Conservation (phyloP, 2,888 invertebrate species). For the Ctena decussata region DNA sequence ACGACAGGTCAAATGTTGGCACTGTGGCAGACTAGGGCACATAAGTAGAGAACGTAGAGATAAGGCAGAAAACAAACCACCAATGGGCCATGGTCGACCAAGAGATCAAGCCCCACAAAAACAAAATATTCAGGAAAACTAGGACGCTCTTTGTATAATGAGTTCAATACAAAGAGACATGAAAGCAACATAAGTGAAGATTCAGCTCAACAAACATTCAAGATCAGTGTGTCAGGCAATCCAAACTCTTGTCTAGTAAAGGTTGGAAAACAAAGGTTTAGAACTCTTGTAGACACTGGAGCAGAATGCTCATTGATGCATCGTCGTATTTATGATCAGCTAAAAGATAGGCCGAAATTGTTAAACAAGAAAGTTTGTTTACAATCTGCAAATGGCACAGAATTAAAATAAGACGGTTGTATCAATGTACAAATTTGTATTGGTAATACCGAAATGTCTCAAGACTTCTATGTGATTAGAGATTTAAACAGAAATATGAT, state of each 20-base stretch:
- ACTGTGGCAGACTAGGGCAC: conserved; percentile 7
- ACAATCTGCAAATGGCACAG: conserved; percentile 13
- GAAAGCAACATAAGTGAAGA: background rate
- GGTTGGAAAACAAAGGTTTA: conserved; percentile 22
- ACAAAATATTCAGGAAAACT: conserved; percentile 24
- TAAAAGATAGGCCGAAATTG: conserved; percentile 27
- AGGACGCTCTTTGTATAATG: conserved; percentile 10
- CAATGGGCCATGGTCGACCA: background rate
- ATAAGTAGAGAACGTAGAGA: background rate
- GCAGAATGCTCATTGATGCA: conserved; percentile 40
- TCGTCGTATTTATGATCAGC: conserved; percentile 32
- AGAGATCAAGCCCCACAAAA: background rate
- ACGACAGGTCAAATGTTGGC: conserved; percentile 2
- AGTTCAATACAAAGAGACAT: conserved; percentile 10
- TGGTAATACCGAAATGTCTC: conserved; percentile 23
- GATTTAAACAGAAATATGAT: conserved; percentile 38
- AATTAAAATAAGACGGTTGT: conserved; percentile 22
- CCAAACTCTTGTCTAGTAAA: conserved; percentile 34
- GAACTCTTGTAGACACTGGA: conserved; percentile 40
- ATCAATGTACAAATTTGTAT: conserved; percentile 23
- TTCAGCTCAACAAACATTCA: background rate
- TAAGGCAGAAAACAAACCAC: background rate
- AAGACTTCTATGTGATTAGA: conserved; percentile 31
- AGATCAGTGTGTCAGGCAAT: conserved; percentile 14
- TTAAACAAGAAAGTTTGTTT: conserved; percentile 2